Evolutionary conservation across 1,140 invertebrate genomes (phyloP), one percentile per base, ranked within the genome.

Genomic region (Antheraea mylitta): DNA sequence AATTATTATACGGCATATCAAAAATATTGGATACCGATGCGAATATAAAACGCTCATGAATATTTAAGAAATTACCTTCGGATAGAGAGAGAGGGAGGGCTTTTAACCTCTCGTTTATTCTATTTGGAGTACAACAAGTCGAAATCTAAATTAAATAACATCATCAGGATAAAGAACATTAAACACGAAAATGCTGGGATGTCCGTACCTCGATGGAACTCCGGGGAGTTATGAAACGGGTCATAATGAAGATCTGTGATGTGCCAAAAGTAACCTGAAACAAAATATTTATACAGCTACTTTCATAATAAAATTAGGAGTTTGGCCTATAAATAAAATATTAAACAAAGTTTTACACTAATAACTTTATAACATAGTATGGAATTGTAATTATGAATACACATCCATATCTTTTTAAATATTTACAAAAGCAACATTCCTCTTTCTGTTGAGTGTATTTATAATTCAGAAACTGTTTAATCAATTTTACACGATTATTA

Each of bases 161-260:
- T 8, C 11, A 63, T 30, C 22, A 11, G 61, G 13, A 37, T 30
- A 65, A 48, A 65, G 18, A 65, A 65, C 64, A 65, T 65, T 48
- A 65, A 65, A 66, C 58, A 37, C 59, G 53, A 58, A 66, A 59
- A 65, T 16, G n/a, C 18, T 48, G 38, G 19, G 59, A 66, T 66
- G 37, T 58, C 65, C 53, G 59, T 80, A 92, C 88, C 90, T 89
- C 85, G 87, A 83, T 90, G 87, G 64, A 92, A 74, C 83, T 92
- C 90, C 19, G 79, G 87, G 80, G 90, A 92, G 72, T 90, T 90
- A 74, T 92, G 90, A 72, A 90, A 90, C 67, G 90, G 94, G 88
- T 98, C 97, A 93, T 97, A 97, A 93, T 98, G 97, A 78, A 98
- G 95, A 92, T 98, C 97, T 71, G 96, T 97, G 81, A 98, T 96